phyloP scores from a whole-genome alignment of 92 coral and sea anemone species.

The Zoanthus sansibaricus region DNA sequence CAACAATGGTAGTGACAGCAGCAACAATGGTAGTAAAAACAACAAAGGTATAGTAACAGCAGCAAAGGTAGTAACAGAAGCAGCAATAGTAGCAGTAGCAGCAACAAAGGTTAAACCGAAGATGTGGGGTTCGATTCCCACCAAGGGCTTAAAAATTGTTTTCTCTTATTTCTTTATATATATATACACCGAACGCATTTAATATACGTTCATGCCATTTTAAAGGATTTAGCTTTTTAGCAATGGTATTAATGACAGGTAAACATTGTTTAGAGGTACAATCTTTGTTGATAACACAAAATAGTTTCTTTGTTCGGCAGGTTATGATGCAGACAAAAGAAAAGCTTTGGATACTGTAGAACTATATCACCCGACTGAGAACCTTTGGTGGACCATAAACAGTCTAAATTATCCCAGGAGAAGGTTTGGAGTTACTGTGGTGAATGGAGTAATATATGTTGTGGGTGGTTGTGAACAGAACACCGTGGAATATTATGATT shows the following conservation, averaged over 20 bases:
- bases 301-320: conserved; percentile 3
- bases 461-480: conserved; percentile 77
- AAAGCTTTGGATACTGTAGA: conserved; percentile 70
- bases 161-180: too few relatives aligned
- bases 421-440: conserved; percentile 81
- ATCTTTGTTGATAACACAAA: neutral
- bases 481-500: conserved; percentile 75
- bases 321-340: conserved; percentile 64
- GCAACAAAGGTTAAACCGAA: too few relatives aligned
- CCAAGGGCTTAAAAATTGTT: too few relatives aligned
- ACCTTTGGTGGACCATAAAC: conserved; percentile 61
- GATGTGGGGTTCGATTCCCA: too few relatives aligned
- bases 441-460: conserved; percentile 73
- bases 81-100: too few relatives aligned
- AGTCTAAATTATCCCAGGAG: conserved; percentile 70
- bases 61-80: too few relatives aligned
- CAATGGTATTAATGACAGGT: neutral
- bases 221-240: neutral
- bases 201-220: too few relatives aligned
- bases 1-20: too few relatives aligned
- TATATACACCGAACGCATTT: too few relatives aligned
- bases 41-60: too few relatives aligned
- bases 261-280: neutral
- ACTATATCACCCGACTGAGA: conserved; percentile 55
- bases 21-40: too few relatives aligned